phyloP scores from a whole-genome alignment of 2,797 vertebrate genomes.

The Ctenochaetus hawaiiensis region DNA sequence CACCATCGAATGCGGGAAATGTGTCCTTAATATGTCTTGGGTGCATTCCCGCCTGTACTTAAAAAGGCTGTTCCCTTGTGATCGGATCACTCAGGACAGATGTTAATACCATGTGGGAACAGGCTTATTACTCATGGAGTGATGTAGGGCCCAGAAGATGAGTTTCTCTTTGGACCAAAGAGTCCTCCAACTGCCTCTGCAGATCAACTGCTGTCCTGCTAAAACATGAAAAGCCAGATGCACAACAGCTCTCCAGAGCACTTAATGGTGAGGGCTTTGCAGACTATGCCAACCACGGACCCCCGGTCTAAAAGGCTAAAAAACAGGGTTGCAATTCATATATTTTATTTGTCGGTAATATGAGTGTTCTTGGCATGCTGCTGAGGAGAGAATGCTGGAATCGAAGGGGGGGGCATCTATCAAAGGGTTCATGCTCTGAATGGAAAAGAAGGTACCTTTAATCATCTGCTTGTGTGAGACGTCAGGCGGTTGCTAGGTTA shows the following conservation, averaged over 20 bases:
- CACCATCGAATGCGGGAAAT: too few species aligned
- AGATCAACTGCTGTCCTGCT: conserved; percentile 16
- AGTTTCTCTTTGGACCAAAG: conserved; percentile 23
- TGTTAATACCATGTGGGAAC: too few species aligned
- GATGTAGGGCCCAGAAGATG: conserved; percentile 1
- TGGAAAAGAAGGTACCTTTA: conserved; percentile 76
- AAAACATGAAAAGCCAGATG: conserved; percentile 36
- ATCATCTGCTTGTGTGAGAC: conserved; percentile 77
- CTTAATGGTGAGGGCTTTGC: conserved; percentile 45
- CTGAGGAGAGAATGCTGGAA: conserved; percentile 44
- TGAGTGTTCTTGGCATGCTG: conserved; percentile 49
- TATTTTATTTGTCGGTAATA: conserved; percentile 62
- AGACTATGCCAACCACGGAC: not conserved
- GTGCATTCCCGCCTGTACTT: too few species aligned
- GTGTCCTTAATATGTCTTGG: too few species aligned
- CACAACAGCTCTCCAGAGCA: conserved; percentile 20
- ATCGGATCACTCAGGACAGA: too few species aligned
- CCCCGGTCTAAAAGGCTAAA: conserved; percentile 43
- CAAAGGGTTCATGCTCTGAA: conserved; percentile 77
- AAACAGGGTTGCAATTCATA: conserved; percentile 50
- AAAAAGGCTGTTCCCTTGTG: too few species aligned
- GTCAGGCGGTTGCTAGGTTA: conserved; percentile 86
- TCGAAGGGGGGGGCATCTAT: conserved; percentile 59
- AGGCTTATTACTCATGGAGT: not conserved
- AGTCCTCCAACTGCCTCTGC: conserved; percentile 20